Conservation (phyloP, 2,797 vertebrate species). For the Gymnoscopelus braueri region DNA sequence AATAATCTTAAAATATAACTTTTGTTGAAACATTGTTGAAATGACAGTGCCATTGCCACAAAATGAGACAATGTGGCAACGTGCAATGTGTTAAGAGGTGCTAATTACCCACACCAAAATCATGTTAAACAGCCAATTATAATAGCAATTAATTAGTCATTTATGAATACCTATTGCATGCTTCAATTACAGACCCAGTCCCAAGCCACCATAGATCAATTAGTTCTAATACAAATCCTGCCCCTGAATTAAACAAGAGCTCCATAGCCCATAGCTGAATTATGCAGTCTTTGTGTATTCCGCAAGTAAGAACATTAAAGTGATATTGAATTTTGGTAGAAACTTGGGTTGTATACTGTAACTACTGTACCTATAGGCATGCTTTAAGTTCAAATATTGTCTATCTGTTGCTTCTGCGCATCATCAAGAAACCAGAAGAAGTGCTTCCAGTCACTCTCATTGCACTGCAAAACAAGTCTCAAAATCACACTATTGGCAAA, state of each 20-base stretch:
- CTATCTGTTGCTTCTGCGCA: too few species aligned
- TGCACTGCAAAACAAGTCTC: too few species aligned
- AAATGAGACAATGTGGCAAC: constrained; percentile 29
- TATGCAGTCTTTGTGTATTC: background rate
- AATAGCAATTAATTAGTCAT: constrained; percentile 45
- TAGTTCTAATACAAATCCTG: constrained; percentile 19
- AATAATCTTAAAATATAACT: constrained; percentile 18
- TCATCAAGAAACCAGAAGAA: too few species aligned
- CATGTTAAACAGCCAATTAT: constrained; percentile 37
- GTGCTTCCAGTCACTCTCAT: too few species aligned
- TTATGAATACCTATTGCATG: constrained; percentile 49
- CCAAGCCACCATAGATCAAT: constrained; percentile 30
- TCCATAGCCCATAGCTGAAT: background rate
- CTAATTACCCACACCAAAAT: constrained; percentile 48
- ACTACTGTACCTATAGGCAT: background rate
- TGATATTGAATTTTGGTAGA: background rate
- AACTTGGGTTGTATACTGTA: background rate
- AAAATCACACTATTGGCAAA: too few species aligned
- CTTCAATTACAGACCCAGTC: constrained; percentile 39
- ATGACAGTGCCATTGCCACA: constrained; percentile 26
- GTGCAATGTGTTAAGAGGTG: constrained; percentile 16
- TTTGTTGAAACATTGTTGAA: background rate
- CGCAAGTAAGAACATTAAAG: too few species aligned
- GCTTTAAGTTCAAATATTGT: too few species aligned
- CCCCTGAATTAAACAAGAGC: constrained; percentile 20